Conservation (phyloP, 2,113 vertebrate genomes). For the crab-eating macaque (Macaca fascicularis) region DNA sequence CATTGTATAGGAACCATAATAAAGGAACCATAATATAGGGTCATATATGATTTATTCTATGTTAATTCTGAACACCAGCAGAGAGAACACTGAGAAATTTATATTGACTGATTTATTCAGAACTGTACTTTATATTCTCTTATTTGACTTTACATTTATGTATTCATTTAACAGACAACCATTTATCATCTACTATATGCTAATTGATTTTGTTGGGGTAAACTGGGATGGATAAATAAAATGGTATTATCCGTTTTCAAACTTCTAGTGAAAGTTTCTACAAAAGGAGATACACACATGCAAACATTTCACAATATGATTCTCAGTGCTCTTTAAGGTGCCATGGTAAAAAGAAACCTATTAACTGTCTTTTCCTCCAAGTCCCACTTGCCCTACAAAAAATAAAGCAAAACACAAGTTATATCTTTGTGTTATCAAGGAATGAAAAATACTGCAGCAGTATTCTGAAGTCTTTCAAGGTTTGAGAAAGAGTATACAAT, state of each 20-base stretch:
- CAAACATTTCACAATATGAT: background rate
- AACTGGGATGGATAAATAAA: background rate
- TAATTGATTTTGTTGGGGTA: background rate
- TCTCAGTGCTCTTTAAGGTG: background rate
- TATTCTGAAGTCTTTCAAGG: background rate
- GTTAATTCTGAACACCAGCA: background rate
- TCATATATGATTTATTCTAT: background rate
- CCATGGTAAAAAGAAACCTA: background rate
- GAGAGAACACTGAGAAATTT: slow-evolving; percentile 8
- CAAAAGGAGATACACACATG: background rate
- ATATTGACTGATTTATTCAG: background rate
- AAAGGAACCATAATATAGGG: background rate
- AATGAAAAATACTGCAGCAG: slow-evolving; percentile 10
- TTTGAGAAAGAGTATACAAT: background rate
- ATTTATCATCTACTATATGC: background rate
- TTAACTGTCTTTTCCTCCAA: background rate
- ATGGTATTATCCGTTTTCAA: background rate
- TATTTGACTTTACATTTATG: slow-evolving; percentile 3
- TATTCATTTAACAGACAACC: background rate
- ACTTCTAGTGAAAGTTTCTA: background rate
- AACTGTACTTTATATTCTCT: background rate
- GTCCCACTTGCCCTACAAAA: background rate
- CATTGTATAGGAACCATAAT: background rate
- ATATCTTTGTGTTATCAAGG: background rate
- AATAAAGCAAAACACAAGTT: background rate